Conservation (phyloP, 2,113 vertebrate species). For the Catagonus wagneri region DNA sequence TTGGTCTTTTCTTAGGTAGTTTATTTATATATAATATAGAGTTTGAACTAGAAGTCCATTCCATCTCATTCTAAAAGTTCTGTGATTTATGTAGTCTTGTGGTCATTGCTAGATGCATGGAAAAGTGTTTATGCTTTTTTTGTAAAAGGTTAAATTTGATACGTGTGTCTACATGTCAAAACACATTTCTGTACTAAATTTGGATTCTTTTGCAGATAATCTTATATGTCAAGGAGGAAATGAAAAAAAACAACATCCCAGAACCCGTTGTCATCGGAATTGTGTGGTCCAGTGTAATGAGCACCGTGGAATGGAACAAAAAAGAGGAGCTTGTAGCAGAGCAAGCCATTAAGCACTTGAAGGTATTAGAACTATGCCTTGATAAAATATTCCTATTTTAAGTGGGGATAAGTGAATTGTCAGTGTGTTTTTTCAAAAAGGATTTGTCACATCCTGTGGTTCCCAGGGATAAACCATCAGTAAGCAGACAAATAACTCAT, state of each 20-base stretch:
- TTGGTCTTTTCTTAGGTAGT: not conserved
- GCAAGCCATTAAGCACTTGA: slow-evolving; percentile 99
- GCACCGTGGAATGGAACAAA: slow-evolving; percentile 99
- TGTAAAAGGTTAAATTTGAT: not conserved
- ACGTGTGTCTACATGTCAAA: not conserved
- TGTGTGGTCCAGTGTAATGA: slow-evolving; percentile 98
- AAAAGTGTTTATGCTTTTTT: not conserved
- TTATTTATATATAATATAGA: not conserved
- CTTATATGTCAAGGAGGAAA: slow-evolving; percentile 95
- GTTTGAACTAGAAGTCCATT: not conserved
- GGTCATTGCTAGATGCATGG: not conserved
- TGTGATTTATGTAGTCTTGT: not conserved
- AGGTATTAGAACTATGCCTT: slow-evolving; percentile 86
- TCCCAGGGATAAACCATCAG: not conserved
- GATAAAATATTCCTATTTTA: not conserved
- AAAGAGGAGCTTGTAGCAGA: slow-evolving; percentile 99
- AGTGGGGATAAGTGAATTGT: not conserved
- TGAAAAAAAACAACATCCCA: slow-evolving; percentile 97
- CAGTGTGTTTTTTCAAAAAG: not conserved
- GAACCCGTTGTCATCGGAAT: slow-evolving; percentile 97
- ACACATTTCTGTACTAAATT: not conserved
- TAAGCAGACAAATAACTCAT: not conserved
- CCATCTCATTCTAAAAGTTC: not conserved
- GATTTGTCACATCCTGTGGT: not conserved
- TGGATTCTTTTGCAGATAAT: slow-evolving; percentile 91